phyloP scores from a whole-genome alignment of 2,888 invertebrate genomes.

The Hypomecis atomaria region DNA sequence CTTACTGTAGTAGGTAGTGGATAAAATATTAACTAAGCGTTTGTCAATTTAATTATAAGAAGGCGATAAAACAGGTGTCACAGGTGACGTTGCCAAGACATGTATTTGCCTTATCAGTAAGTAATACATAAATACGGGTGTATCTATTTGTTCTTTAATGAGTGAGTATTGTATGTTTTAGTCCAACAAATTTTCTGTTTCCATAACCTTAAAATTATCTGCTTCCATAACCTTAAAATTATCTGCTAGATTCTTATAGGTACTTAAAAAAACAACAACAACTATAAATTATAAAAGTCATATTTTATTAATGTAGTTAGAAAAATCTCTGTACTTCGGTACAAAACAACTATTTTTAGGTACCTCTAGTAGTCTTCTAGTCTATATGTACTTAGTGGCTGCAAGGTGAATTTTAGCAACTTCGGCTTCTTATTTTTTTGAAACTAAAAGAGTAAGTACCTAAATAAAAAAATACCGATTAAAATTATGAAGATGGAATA shows the following conservation, averaged over 20 bases:
- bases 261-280: too few relatives aligned
- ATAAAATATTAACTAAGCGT: not conserved
- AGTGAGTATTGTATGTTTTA: not conserved
- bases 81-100: not conserved
- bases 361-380: too few relatives aligned
- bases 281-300: not conserved
- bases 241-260: too few relatives aligned
- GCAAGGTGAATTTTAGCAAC: too few relatives aligned
- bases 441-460: too few relatives aligned
- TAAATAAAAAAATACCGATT: too few relatives aligned
- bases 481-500: not conserved
- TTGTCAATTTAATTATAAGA: not conserved
- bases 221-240: too few relatives aligned
- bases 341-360: too few relatives aligned
- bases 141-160: not conserved
- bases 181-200: too few relatives aligned
- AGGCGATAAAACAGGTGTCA: not conserved
- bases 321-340: not conserved
- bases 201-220: too few relatives aligned
- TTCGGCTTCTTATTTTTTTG: too few relatives aligned
- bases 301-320: not conserved
- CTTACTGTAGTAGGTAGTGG: not conserved
- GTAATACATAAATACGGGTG: not conserved
- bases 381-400: too few relatives aligned
- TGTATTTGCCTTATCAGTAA: not conserved